A percentile compares a stretch with the other conserved stretches of the same genome.
phyloP scores from a whole-genome alignment of 2,113 vertebrate genomes.

The Nerophis lumbriciformis region DNA sequence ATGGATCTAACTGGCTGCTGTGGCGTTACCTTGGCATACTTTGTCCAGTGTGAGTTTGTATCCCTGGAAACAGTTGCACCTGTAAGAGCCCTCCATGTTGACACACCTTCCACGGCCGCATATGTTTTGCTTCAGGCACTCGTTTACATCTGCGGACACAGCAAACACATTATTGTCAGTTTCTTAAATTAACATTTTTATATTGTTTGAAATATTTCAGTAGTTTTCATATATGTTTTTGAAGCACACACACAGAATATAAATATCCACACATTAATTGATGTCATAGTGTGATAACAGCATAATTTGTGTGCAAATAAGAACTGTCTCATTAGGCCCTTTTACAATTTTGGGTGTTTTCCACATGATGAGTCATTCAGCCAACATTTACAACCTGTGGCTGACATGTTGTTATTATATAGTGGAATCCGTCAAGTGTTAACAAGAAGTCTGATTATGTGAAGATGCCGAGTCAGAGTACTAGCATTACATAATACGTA shows the following conservation, averaged over 20 bases:
- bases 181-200: neutral
- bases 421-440: conserved; percentile 46
- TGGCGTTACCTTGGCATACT: conserved; percentile 64
- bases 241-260: neutral
- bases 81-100: conserved; percentile 72
- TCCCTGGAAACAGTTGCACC: conserved; percentile 70
- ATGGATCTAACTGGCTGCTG: conserved; percentile 8
- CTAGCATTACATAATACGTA: neutral
- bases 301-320: conserved; percentile 31
- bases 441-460: conserved; percentile 19
- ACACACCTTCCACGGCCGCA: conserved; percentile 67
- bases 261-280: neutral
- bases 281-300: conserved; percentile 5
- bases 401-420: conserved; percentile 44
- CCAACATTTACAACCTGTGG: conserved; percentile 32
- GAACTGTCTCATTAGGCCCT: conserved; percentile 33
- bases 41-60: conserved; percentile 59
- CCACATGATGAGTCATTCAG: conserved; percentile 46
- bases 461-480: conserved; percentile 9
- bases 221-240: conserved; percentile 4
- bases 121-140: conserved; percentile 63
- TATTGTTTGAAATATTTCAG: too few relatives aligned
- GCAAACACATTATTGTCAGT: neutral
- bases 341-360: conserved; percentile 46
- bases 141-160: conserved; percentile 65